These are phyloP conservation scores for Arrhamphus sclerolepis DNA, from an alignment of 2,797 vertebrate species.

Conservation along the genomic window DNA sequence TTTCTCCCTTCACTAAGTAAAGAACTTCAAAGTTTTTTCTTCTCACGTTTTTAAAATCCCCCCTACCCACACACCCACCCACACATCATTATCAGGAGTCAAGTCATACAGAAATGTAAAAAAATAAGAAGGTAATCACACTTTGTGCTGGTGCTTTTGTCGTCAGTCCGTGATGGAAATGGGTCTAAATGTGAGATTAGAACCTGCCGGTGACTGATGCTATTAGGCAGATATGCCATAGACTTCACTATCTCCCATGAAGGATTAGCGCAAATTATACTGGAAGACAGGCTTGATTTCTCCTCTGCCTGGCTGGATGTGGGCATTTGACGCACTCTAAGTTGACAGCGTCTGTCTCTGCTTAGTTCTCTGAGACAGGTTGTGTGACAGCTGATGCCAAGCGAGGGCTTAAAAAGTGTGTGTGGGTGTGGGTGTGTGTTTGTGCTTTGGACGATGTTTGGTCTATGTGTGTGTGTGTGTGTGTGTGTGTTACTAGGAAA, in stretches of 20 bases:
- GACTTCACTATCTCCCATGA: conserved; percentile 82
- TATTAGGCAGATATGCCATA: conserved; percentile 84
- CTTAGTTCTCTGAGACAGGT: conserved; percentile 80
- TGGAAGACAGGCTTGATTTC: conserved; percentile 80
- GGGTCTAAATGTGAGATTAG: conserved; percentile 84
- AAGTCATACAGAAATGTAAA: conserved; percentile 79
- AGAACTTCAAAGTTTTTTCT: conserved; percentile 60
- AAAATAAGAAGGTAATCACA: conserved; percentile 79
- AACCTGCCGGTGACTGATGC: conserved; percentile 82
- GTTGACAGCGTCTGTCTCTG: conserved; percentile 82
- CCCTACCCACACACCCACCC: conserved; percentile 2
- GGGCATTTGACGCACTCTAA: conserved; percentile 82
- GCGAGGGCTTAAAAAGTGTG: conserved; percentile 80
- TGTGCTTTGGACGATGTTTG: conserved; percentile 65
- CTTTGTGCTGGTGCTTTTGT: conserved; percentile 78
- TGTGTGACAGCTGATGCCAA: conserved; percentile 81
- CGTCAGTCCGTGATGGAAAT: conserved; percentile 78
- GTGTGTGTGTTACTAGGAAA: conserved; percentile 51
- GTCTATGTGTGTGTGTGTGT: conserved; percentile 52
- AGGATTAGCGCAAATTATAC: conserved; percentile 83
- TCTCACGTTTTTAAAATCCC: conserved; percentile 48
- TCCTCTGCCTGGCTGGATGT: conserved; percentile 77
- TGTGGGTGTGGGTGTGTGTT: conserved; percentile 67
- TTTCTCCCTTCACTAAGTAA: conserved; percentile 60
- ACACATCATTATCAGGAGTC: conserved; percentile 72